Percentiles rank a stretch among this genome's conserved stretches.
phyloP scores from a whole-genome alignment of 2,797 vertebrate species.

The Acrossocheilus fasciatus region DNA sequence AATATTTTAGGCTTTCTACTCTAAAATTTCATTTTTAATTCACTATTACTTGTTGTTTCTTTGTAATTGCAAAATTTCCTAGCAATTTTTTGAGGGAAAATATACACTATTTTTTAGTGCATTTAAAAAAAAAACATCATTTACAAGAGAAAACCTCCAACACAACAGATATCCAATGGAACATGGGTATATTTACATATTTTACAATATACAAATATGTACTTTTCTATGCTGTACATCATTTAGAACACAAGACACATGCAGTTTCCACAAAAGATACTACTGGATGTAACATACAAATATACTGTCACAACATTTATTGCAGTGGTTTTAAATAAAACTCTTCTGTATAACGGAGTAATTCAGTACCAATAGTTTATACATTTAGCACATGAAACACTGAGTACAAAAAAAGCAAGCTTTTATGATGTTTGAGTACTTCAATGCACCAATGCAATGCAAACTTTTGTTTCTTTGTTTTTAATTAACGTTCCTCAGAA shows the following conservation, averaged over 20 bases:
- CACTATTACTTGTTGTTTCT: not conserved
- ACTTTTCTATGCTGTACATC: not conserved
- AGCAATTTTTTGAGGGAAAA: not conserved
- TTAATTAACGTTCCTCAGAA: not conserved
- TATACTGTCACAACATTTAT: constrained; percentile 19
- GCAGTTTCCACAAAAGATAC: constrained; percentile 31
- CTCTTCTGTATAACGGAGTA: not conserved
- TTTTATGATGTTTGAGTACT: not conserved
- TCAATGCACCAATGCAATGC: not conserved
- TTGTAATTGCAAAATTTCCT: not conserved
- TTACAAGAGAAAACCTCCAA: not conserved
- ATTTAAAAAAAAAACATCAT: not conserved
- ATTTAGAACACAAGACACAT: constrained; percentile 19
- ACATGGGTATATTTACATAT: constrained; percentile 38
- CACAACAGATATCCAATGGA: not conserved
- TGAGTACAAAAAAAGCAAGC: not conserved
- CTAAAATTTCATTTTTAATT: not conserved
- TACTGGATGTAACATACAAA: not conserved
- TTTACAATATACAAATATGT: constrained; percentile 39
- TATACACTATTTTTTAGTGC: not conserved
- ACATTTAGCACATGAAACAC: constrained; percentile 25
- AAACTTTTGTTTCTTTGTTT: not conserved
- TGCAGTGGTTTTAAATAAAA: constrained; percentile 1
- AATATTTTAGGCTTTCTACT: not conserved
- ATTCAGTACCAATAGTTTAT: not conserved